Base-by-base conservation (phyloP, 92 coral and sea anemone genomes). In the Scolanthus callimorphus region DNA sequence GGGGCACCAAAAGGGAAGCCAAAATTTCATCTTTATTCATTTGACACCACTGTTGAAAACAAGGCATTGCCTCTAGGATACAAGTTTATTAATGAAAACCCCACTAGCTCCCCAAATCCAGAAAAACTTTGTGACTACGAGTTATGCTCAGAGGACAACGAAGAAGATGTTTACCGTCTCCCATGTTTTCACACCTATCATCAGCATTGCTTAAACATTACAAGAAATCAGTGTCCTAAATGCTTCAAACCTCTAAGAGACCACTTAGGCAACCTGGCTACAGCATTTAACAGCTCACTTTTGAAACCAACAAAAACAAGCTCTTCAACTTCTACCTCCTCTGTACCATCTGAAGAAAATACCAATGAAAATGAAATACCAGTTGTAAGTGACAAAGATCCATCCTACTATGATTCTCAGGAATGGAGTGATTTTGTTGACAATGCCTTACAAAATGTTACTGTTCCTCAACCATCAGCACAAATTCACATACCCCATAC, bases 181-280 rank as follows among this genome's bases (percentile, higher is more conserved):
- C 31, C 78, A 20, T 59, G 78, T 34, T 71, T 60, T n/a, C 69
- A 71, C 21, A 60, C 39, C 50, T 55, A 30, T 37, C 78, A 59
- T 38, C 31, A 31, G 27, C 0, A 9, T 1, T 71, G 78, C 31
- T 27, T 46, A 27, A 6, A 29, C 11, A 13, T 45, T 11, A 10
- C 29, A 31, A 29, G 12, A 23, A 50, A 52, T 65, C 49, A 10
- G 12, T 70, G 77, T 60, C 60, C 77, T 10, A 37, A 29, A 25
- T 70, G 69, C 37, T 11, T 45, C 25, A 48, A 48, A n/a, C 62
- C 63, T 8, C 62, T 61, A 49, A 20, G 51, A 1, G 24, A 34
- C 15, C 60, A 41, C 25, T 17, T 68, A 0, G 39, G 24, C 20
- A 10, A 1, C n/a, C 56, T 22, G 4, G 53, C 68, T 9, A 20